Evolutionary conservation across 64 coral and sea anemone species (phyloP).

Genomic region (Stylophora pistillata): DNA sequence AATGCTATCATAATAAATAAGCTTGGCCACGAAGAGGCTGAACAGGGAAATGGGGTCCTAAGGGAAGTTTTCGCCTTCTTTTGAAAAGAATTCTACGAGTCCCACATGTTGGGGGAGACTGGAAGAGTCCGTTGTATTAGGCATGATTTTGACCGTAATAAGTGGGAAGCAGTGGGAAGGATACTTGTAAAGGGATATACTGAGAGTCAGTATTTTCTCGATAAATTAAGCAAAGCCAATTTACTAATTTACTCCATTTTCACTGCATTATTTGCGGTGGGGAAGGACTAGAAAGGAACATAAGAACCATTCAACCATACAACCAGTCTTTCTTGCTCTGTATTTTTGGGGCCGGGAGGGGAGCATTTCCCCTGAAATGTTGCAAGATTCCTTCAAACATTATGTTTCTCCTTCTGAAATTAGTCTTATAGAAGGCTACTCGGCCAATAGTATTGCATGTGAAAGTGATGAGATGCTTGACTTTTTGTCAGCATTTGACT

Average conservation of each 20-base stretch:
- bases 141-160: neutral
- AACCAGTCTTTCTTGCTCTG: conserved; percentile 27
- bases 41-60: neutral
- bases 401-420: conserved; percentile 9
- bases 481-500: conserved; percentile 24
- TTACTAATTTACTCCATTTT: too few species aligned
- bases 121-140: neutral
- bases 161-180: neutral
- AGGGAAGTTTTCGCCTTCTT: conserved; percentile 10
- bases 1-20: neutral
- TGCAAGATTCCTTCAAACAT: conserved; percentile 24
- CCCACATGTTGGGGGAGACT: neutral
- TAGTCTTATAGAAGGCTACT: conserved; percentile 9
- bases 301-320: too few species aligned
- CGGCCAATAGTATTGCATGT: neutral
- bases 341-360: conserved; percentile 10
- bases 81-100: neutral
- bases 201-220: neutral
- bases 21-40: neutral
- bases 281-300: too few species aligned
- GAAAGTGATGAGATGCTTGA: neutral
- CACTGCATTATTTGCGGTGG: too few species aligned
- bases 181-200: neutral
- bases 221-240: neutral
- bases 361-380: neutral